Evolutionary conservation across 2,888 invertebrate genomes (phyloP).

Genomic region (Geophilus truncorum): DNA sequence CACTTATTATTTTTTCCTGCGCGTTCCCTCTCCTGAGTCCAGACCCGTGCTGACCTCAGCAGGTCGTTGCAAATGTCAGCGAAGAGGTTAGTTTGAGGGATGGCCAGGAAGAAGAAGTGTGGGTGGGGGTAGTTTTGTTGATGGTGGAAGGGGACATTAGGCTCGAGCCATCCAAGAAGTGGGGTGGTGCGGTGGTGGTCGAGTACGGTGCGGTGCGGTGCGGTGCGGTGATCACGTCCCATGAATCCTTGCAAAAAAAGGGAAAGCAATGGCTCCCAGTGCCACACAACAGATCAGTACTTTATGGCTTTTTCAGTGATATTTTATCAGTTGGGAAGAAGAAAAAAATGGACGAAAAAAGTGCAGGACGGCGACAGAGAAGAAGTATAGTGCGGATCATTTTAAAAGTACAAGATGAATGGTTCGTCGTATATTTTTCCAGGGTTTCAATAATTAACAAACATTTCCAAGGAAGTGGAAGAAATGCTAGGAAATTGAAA

Average conservation of each 20-base stretch:
- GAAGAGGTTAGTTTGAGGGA: slow-evolving; percentile 13
- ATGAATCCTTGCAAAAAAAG: neutral
- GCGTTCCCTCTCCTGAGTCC: neutral
- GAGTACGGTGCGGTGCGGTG: too few species aligned
- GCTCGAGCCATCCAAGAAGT: neutral
- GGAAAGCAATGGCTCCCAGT: neutral
- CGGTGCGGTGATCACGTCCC: slow-evolving; percentile 9
- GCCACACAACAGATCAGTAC: slow-evolving; percentile 21
- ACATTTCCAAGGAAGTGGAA: neutral
- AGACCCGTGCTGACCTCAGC: neutral
- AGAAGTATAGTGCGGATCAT: neutral
- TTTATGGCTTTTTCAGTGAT: slow-evolving; percentile 18
- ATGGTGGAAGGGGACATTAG: slow-evolving; percentile 4
- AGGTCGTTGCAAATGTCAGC: slow-evolving; percentile 10
- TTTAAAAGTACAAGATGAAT: neutral
- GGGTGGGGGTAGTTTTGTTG: neutral
- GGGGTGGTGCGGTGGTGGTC: neutral
- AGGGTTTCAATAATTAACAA: neutral
- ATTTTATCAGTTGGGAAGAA: neutral
- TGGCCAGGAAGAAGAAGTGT: slow-evolving; percentile 9
- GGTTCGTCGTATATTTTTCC: neutral
- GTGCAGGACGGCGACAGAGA: neutral
- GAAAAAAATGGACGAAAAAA: neutral
- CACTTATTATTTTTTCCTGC: neutral
- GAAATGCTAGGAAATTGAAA: neutral